Evolutionary conservation across 2,113 vertebrate genomes (phyloP).

Genomic region (Phoxinus phoxinus): DNA sequence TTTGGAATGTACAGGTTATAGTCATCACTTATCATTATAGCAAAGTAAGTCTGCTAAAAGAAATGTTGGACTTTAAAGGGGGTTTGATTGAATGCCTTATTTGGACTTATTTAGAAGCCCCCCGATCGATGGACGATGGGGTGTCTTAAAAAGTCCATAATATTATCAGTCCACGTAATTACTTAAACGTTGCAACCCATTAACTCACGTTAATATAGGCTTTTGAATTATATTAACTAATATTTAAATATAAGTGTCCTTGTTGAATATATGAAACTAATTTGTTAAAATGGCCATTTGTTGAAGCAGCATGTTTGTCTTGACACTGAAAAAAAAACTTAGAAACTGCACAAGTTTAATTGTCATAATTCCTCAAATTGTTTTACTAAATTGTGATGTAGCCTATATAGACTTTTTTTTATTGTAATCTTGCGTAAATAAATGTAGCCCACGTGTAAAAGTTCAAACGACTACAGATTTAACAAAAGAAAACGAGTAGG

Average conservation of each 20-base stretch:
- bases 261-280: neutral
- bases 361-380: neutral
- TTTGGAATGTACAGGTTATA: slow-evolving; percentile 13
- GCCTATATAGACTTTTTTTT: neutral
- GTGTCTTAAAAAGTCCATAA: neutral
- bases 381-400: neutral
- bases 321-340: neutral
- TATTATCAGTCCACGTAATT: neutral
- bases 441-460: neutral
- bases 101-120: neutral
- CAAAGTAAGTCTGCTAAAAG: neutral
- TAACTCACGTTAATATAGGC: neutral
- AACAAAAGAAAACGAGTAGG: neutral
- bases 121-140: neutral
- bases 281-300: neutral
- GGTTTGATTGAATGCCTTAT: neutral
- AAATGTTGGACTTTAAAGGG: neutral
- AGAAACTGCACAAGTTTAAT: neutral
- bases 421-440: neutral
- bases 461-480: neutral
- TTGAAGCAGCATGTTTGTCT: neutral
- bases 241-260: neutral
- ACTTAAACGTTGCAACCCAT: neutral
- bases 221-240: neutral
- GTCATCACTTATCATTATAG: neutral